Base-by-base conservation (phyloP, 2,797 vertebrate genomes). In the Gymnothorax javanicus region DNA sequence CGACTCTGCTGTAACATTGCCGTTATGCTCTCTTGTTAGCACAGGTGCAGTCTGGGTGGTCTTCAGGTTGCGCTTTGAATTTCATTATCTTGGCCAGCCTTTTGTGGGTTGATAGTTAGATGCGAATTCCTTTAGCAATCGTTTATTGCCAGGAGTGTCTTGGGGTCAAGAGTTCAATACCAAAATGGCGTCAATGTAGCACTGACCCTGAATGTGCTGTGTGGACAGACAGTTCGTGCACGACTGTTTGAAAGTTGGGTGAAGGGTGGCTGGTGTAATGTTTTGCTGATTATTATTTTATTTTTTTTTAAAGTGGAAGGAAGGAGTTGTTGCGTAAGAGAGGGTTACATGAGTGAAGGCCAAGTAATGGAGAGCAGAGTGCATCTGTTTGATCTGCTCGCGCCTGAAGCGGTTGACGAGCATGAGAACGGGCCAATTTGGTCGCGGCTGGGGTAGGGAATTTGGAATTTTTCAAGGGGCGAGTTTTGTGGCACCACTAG, bases 1-100 rank as follows among this genome's bases (percentile, higher is more conserved):
- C 33, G 33, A 43, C 2, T 43, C 33, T 43, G 33, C 33, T 43
- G 2, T 43, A 43, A 43, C 33, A 43, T 43, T 73, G 27, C 71
- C 9, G 25, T 2, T 33, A 43, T 73, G 2, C 27, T 73, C 2
- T 73, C 43, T 25, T 3, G 71, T 43, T 33, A 43, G 25, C 67
- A 43, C 12, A 33, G 0, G 71, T 73, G 12, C 69, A 27, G 69
- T 27, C 8, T 3, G 6, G 2, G 33, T 33, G 69, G 11, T 15
- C 25, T 73, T 9, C 0, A 71, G 67, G 15, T 20, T 25, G 64
- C 25, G 64, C 23, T n/a, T 25, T 67, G 64, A 4, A n/a, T 67
- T 67, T 67, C 64, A 67, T 67, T n/a, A 67, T 67, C 64, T 67
- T 67, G 9, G 73, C 73, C 73, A 43, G 43, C 73, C 43, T 77